Evolutionary conservation across 1,140 invertebrate species (phyloP).

Genomic region (Phortica variegata): DNA sequence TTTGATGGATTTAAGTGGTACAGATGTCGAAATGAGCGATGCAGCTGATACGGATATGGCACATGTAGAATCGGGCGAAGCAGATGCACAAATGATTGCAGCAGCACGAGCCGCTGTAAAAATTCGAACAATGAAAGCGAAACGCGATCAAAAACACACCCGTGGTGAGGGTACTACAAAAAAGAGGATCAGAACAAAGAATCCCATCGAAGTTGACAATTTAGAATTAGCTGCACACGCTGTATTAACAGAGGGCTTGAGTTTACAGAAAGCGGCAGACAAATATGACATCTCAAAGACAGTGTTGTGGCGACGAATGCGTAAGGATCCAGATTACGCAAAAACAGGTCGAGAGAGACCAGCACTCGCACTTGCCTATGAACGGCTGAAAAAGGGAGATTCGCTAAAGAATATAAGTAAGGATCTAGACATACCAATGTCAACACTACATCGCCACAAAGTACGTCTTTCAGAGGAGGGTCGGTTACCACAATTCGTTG

Average conservation of each 20-base stretch:
- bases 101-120: conserved; percentile 28
- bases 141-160: conserved; percentile 16
- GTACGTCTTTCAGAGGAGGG: conserved; percentile 60
- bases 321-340: conserved; percentile 58
- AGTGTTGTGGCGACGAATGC: conserved; percentile 64
- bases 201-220: conserved; percentile 39
- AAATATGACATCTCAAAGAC: conserved; percentile 64
- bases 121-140: conserved; percentile 31
- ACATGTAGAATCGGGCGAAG: conserved; percentile 15
- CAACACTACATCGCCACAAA: conserved; percentile 64
- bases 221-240: conserved; percentile 59
- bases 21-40: conserved; percentile 11
- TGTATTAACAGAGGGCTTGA: conserved; percentile 61
- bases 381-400: conserved; percentile 61
- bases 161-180: conserved; percentile 19
- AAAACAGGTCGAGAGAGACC: conserved; percentile 59
- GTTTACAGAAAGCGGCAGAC: conserved; percentile 61
- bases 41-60: conserved; percentile 25
- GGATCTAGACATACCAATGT: conserved; percentile 62
- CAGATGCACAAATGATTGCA: conserved; percentile 15
- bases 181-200: conserved; percentile 21
- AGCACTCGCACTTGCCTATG: conserved; percentile 59
- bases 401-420: conserved; percentile 61
- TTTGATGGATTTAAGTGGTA: conserved; percentile 14
- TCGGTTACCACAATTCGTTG: conserved; percentile 59